phyloP scores from a whole-genome alignment of 2,113 vertebrate species.

The Actinemys pallida region DNA sequence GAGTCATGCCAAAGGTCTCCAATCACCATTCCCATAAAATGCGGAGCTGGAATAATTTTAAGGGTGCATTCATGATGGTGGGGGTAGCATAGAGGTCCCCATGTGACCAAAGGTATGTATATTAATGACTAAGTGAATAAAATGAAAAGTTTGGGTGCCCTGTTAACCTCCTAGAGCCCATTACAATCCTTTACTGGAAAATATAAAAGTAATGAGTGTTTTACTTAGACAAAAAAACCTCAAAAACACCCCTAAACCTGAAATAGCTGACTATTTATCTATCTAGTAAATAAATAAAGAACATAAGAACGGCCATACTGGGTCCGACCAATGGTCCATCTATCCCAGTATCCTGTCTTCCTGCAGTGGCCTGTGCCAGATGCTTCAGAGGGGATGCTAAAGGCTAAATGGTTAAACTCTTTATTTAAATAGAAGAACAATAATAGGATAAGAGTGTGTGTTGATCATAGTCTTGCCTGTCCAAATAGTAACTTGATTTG shows the following conservation, averaged over 20 bases:
- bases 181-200: background rate
- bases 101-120: background rate
- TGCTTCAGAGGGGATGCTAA: background rate
- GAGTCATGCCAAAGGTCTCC: fast-evolving
- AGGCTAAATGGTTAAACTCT: background rate
- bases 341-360: background rate
- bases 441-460: too few species aligned
- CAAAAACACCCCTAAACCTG: fast-evolving
- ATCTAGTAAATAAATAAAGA: background rate
- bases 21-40: background rate
- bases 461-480: background rate
- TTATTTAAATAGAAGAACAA: too few species aligned
- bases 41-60: background rate
- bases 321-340: background rate
- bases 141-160: background rate
- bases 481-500: background rate
- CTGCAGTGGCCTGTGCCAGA: background rate
- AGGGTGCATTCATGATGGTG: background rate
- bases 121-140: background rate
- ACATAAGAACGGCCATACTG: background rate
- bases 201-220: fast-evolving
- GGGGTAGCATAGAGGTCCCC: background rate
- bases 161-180: fast-evolving
- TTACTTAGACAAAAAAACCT: background rate
- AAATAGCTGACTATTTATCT: background rate